A percentile compares a stretch with the other conserved stretches of the same genome.
Conservation (phyloP, 2,113 vertebrate genomes). For the Rattus norvegicus region GRCr8 NC_086033.1:78145501-78146000, state of each 20-base stretch:
- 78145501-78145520: neutral
- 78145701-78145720: neutral
- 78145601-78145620: accelerated
- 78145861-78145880: neutral
- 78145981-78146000: constrained; percentile 1
- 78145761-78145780: neutral
- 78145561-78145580: neutral
- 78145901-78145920: neutral
- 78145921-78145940: neutral
- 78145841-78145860: neutral
- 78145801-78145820: accelerated
- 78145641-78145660: neutral
- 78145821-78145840: neutral
- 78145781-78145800: neutral
- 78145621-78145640: accelerated
- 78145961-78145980: neutral
- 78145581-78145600: neutral
- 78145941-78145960: neutral
- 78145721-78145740: no score
- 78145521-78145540: neutral
- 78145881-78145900: neutral
- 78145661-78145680: neutral
- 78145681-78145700: neutral
- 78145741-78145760: neutral
- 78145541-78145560: neutral